Conservation (phyloP, 2,888 invertebrate species). For the Portevinia maculata region DNA sequence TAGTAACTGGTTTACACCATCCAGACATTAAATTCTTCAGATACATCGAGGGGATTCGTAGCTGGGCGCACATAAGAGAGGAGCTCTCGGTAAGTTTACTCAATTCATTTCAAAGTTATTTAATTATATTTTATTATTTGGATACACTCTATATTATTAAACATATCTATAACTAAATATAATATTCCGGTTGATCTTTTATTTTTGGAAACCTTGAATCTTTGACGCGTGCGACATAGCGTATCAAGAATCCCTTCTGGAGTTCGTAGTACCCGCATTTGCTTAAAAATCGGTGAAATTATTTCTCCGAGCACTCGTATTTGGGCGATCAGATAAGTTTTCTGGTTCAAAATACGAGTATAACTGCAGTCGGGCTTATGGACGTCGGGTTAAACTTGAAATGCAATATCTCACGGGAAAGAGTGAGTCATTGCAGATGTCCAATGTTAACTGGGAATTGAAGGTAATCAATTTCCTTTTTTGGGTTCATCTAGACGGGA, state of each 20-base stretch:
- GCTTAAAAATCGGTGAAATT: conserved; percentile 65
- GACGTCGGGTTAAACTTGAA: conserved; percentile 72
- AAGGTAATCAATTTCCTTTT: conserved; percentile 29
- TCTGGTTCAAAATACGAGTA: conserved; percentile 74
- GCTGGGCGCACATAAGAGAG: too few relatives aligned
- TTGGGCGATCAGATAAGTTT: conserved; percentile 76
- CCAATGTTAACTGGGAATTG: conserved; percentile 24
- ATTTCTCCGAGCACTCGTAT: conserved; percentile 77
- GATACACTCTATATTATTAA: too few relatives aligned
- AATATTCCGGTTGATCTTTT: too few relatives aligned
- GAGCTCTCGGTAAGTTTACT: too few relatives aligned
- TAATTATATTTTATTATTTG: too few relatives aligned
- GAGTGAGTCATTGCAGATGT: background rate
- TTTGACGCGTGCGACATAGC: conserved; percentile 37
- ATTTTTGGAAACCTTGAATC: conserved; percentile 69
- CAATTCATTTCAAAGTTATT: too few relatives aligned
- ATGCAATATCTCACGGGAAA: conserved; percentile 1
- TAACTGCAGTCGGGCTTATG: conserved; percentile 76
- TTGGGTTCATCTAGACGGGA: conserved; percentile 13
- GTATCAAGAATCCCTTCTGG: conserved; percentile 9
- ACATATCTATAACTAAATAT: too few relatives aligned
- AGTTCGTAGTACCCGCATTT: conserved; percentile 22
- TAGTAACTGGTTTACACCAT: too few relatives aligned
- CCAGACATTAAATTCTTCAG: too few relatives aligned
- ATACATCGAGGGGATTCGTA: too few relatives aligned